phyloP scores from a whole-genome alignment of 2,888 invertebrate genomes.

The Troides aeacus region DNA sequence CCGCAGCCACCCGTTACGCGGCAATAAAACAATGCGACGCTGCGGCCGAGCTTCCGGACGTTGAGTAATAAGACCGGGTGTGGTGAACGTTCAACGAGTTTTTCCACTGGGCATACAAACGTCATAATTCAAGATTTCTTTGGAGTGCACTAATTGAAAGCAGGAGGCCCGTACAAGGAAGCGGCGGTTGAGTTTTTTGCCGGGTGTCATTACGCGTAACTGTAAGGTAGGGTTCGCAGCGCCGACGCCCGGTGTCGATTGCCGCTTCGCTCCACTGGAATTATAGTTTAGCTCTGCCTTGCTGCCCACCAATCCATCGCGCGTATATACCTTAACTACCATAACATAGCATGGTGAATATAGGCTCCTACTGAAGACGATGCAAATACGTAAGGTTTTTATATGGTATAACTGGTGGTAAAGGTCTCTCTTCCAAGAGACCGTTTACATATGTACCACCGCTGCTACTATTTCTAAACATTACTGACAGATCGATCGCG shows the following conservation, averaged over 20 bases:
- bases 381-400: too few species aligned
- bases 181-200: constrained; percentile 38
- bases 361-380: too few species aligned
- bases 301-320: too few species aligned
- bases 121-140: constrained; percentile 43
- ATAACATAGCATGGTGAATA: too few species aligned
- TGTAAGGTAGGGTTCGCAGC: constrained; percentile 38
- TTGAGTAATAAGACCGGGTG: constrained; percentile 36
- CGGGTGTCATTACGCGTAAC: constrained; percentile 40
- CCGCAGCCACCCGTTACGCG: constrained; percentile 17
- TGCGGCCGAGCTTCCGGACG: constrained; percentile 40
- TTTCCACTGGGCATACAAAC: constrained; percentile 35
- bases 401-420: too few species aligned
- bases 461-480: too few species aligned
- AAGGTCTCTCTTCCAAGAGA: too few species aligned
- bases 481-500: too few species aligned
- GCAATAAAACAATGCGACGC: constrained; percentile 35
- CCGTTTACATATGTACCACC: too few species aligned
- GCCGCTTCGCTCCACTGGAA: constrained; percentile 10
- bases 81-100: constrained; percentile 35
- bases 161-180: constrained; percentile 34
- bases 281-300: constrained; percentile 11
- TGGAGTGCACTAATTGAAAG: constrained; percentile 42
- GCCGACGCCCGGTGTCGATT: constrained; percentile 27
- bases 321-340: too few species aligned